phyloP scores from a whole-genome alignment of 2,113 vertebrate species.

The Stomatorhinus ivindoensis region DNA sequence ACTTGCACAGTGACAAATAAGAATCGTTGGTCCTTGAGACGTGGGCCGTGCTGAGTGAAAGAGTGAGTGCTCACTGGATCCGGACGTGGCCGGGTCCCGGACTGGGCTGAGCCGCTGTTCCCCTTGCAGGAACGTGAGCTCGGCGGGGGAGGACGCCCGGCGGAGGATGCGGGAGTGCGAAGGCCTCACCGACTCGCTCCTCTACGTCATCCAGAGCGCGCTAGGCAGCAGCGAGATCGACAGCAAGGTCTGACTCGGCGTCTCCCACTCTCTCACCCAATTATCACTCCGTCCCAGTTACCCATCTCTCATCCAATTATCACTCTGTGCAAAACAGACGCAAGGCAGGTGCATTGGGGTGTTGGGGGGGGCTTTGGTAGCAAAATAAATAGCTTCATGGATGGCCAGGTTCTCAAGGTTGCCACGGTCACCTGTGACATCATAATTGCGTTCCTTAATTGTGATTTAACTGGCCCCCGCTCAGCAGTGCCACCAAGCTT shows the following conservation, averaged over 20 bases:
- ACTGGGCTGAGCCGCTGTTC: conserved; percentile 32
- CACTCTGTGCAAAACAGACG: neutral
- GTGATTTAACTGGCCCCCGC: conserved; percentile 48
- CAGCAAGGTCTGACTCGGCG: conserved; percentile 82
- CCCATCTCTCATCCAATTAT: neutral
- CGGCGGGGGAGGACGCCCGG: conserved; percentile 93
- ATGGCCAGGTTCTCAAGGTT: conserved; percentile 60
- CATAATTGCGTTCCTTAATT: conserved; percentile 58
- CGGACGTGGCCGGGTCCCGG: neutral
- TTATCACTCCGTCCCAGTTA: neutral
- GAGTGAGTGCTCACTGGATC: neutral
- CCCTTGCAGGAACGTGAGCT: conserved; percentile 90
- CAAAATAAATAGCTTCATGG: conserved; percentile 48
- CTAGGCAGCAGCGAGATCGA: conserved; percentile 97
- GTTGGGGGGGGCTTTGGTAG: conserved; percentile 22
- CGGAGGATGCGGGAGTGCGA: conserved; percentile 96
- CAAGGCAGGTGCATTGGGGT: neutral
- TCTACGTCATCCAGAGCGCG: conserved; percentile 94
- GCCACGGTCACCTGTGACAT: conserved; percentile 34
- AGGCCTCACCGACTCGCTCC: conserved; percentile 91
- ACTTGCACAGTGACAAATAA: neutral
- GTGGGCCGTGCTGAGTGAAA: neutral
- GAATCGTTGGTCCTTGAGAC: neutral
- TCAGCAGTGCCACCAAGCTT: conserved; percentile 34
- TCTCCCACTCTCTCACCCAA: neutral